phyloP scores from a whole-genome alignment of 2,113 vertebrate species.

The Oceanodroma tethys region DNA sequence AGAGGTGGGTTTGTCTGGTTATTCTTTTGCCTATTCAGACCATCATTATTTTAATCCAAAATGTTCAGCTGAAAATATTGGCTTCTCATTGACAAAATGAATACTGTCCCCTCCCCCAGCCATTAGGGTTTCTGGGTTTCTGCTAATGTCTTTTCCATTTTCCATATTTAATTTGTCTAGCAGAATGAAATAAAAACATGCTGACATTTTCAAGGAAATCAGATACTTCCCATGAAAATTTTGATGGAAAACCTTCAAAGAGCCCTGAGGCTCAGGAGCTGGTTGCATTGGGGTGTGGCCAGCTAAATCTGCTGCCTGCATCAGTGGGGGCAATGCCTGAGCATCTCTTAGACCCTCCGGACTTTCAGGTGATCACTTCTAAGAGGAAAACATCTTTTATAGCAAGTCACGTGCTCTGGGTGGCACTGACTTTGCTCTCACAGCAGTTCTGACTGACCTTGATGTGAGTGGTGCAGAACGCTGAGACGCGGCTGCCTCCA shows the following conservation, averaged over 20 bases:
- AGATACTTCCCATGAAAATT: constrained; percentile 1
- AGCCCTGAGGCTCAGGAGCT: background rate
- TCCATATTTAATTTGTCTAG: background rate
- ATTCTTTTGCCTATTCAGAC: background rate
- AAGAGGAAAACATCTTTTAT: background rate
- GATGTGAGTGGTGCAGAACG: constrained; percentile 5
- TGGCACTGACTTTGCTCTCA: background rate
- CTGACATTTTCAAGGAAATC: constrained; percentile 26
- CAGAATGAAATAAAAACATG: constrained; percentile 14
- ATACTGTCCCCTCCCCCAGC: background rate
- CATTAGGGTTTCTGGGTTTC: background rate
- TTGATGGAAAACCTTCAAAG: constrained; percentile 13
- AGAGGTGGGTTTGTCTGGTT: background rate
- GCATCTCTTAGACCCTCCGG: background rate
- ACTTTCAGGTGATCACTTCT: background rate
- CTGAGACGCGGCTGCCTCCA: background rate
- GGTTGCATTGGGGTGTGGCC: background rate
- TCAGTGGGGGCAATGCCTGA: background rate
- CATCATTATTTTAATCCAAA: background rate
- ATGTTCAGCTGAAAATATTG: background rate
- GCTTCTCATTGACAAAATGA: background rate
- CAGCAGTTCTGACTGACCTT: constrained; percentile 47
- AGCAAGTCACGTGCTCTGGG: background rate
- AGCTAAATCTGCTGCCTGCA: background rate
- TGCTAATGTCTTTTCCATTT: background rate